A percentile compares a stretch with the other conserved stretches of the same genome.
Conservation (phyloP, 2,888 invertebrate genomes). For the Cheiracanthium punctorium region DNA sequence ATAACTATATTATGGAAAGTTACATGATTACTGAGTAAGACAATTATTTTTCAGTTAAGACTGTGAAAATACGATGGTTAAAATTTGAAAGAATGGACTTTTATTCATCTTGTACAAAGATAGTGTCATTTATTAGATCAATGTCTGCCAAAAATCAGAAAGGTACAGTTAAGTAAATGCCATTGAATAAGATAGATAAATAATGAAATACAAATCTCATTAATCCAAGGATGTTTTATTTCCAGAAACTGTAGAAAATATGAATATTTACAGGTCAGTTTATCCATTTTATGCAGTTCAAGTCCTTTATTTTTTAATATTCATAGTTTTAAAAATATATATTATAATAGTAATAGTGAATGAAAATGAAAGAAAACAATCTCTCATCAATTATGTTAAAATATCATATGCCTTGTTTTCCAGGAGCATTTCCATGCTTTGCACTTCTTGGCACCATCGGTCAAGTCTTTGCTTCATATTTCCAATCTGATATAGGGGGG, state of each 20-base stretch:
- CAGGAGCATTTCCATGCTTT: conserved; percentile 83
- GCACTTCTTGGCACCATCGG: conserved; percentile 85
- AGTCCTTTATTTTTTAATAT: conserved; percentile 2
- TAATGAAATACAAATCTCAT: too few species aligned
- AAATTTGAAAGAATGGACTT: too few species aligned
- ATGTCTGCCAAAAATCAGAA: too few species aligned
- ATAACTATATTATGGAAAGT: too few species aligned
- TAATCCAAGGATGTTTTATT: background rate
- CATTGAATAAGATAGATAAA: too few species aligned
- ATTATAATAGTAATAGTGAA: conserved; percentile 37
- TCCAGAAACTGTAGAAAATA: background rate
- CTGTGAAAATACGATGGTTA: too few species aligned
- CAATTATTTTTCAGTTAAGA: too few species aligned
- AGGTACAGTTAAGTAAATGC: too few species aligned
- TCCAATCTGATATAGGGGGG: conserved; percentile 79
- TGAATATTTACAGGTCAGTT: background rate
- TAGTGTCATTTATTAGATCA: too few species aligned
- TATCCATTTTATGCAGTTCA: background rate
- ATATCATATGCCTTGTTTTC: conserved; percentile 87
- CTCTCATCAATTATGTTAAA: conserved; percentile 78
- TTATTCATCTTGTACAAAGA: too few species aligned
- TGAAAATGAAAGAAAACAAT: background rate
- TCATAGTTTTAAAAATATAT: conserved; percentile 33
- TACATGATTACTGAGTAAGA: too few species aligned
- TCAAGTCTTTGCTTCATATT: conserved; percentile 84